Conservation (phyloP, 30 jellyfish, hydroid and myxozoan species). For the Aurelia aurita region DNA sequence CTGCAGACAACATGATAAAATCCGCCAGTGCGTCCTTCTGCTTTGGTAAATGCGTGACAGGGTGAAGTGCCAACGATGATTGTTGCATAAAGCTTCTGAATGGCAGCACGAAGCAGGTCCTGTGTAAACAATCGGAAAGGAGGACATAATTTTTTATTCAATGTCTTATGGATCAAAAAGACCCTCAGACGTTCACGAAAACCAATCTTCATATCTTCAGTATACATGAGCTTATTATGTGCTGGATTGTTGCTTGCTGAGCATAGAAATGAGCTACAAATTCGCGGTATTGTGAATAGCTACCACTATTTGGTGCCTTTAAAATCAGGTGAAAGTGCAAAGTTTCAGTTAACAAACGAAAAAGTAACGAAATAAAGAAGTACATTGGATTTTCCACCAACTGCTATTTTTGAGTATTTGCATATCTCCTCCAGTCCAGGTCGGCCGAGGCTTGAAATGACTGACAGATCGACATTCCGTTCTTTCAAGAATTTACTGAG, state of each 20-base stretch:
- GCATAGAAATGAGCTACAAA: too few relatives aligned
- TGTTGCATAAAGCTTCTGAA: constrained; percentile 20
- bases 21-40: constrained; percentile 37
- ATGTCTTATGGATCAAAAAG: neutral
- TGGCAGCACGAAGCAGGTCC: constrained; percentile 13
- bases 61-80: constrained; percentile 18
- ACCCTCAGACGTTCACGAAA: neutral
- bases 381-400: too few relatives aligned
- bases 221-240: neutral
- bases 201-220: neutral
- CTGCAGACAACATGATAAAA: constrained; percentile 41
- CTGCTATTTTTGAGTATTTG: too few relatives aligned
- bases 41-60: constrained; percentile 19
- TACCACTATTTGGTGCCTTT: too few relatives aligned
- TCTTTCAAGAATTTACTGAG: neutral
- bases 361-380: too few relatives aligned
- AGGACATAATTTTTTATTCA: neutral
- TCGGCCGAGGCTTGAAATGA: too few relatives aligned
- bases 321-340: too few relatives aligned
- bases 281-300: too few relatives aligned
- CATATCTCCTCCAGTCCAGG: too few relatives aligned
- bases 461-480: too few relatives aligned
- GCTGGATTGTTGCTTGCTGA: too few relatives aligned
- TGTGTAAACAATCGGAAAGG: neutral
- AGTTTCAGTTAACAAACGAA: too few relatives aligned